Percentiles rank a stretch among this genome's conserved stretches.
These are phyloP conservation scores for Coregonus clupeaformis DNA, from an alignment of 2,113 vertebrate genomes.

Conservation along the genomic window DNA sequence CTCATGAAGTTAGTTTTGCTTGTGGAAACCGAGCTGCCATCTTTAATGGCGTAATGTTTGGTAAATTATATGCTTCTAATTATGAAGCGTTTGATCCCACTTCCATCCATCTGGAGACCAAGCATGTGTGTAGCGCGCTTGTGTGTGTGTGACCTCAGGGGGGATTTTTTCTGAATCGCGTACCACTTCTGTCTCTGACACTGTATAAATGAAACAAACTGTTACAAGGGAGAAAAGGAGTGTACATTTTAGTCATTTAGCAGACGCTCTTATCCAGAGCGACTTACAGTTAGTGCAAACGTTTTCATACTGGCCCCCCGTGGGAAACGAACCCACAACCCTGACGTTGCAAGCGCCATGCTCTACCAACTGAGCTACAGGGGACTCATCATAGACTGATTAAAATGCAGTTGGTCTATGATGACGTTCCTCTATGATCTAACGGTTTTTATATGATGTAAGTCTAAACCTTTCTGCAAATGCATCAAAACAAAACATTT, in stretches of 20 bases:
- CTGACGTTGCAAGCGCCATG: too few relatives aligned
- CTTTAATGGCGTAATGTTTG: slow-evolving; percentile 75
- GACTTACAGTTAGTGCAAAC: too few relatives aligned
- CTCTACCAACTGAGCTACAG: too few relatives aligned
- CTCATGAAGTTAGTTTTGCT: slow-evolving; percentile 77
- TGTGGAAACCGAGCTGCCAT: slow-evolving; percentile 75
- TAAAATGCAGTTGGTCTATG: slow-evolving; percentile 30
- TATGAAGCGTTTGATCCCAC: slow-evolving; percentile 73
- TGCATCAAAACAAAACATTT: slow-evolving; percentile 4
- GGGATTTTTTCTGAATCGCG: slow-evolving; percentile 49
- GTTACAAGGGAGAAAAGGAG: slow-evolving; percentile 37
- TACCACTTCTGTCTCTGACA: slow-evolving; percentile 64
- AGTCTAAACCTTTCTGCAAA: slow-evolving; percentile 33
- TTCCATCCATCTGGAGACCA: slow-evolving; percentile 65
- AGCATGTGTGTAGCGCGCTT: neutral
- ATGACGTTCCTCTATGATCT: neutral
- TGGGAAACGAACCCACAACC: too few relatives aligned
- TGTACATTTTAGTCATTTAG: too few relatives aligned
- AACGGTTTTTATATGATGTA: slow-evolving; percentile 39
- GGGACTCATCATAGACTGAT: slow-evolving; percentile 67
- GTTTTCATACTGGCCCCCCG: too few relatives aligned
- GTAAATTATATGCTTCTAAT: slow-evolving; percentile 76
- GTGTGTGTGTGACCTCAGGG: slow-evolving; percentile 53
- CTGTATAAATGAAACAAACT: slow-evolving; percentile 65
- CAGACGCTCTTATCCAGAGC: too few relatives aligned